Evolutionary conservation across 2,888 invertebrate genomes (phyloP).

Genomic region (Drosophila prostipennis): DNA sequence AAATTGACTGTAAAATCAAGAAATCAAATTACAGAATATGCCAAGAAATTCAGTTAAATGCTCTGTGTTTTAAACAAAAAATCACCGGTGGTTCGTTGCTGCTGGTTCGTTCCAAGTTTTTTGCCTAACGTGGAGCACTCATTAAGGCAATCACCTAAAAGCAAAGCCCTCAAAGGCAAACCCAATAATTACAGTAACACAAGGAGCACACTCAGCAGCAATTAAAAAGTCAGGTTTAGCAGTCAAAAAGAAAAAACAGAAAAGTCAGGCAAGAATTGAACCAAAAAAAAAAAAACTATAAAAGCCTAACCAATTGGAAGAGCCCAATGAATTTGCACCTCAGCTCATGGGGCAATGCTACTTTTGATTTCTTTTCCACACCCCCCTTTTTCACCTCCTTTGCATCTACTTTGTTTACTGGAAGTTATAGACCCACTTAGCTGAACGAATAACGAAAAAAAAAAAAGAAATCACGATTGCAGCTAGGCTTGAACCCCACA

Average conservation of each 20-base stretch:
- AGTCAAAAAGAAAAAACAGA: not conserved
- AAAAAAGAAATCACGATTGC: constrained; percentile 13
- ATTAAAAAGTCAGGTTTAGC: constrained; percentile 26
- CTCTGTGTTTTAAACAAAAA: too few species aligned
- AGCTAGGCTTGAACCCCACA: constrained; percentile 44
- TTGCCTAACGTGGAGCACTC: constrained; percentile 1
- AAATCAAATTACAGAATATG: not conserved
- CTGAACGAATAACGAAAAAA: not conserved
- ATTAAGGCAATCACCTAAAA: constrained; percentile 25
- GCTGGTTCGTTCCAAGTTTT: not conserved
- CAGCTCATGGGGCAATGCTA: not conserved
- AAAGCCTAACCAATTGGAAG: constrained; percentile 4
- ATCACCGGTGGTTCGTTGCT: too few species aligned
- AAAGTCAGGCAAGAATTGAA: constrained; percentile 17
- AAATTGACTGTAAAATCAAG: not conserved
- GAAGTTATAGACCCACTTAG: constrained; percentile 37
- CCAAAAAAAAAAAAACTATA: not conserved
- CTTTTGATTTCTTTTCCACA: constrained; percentile 14
- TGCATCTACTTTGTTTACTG: constrained; percentile 27
- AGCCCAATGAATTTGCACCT: constrained; percentile 6
- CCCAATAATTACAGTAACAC: constrained; percentile 25
- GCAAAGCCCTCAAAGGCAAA: constrained; percentile 13
- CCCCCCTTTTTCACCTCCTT: not conserved
- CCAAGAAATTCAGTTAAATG: not conserved
- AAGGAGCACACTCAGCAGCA: constrained; percentile 17